A percentile compares a stretch with the other conserved stretches of the same genome.
Conservation (phyloP, 2,797 vertebrate species). For the Cynopterus sphinx region DNA sequence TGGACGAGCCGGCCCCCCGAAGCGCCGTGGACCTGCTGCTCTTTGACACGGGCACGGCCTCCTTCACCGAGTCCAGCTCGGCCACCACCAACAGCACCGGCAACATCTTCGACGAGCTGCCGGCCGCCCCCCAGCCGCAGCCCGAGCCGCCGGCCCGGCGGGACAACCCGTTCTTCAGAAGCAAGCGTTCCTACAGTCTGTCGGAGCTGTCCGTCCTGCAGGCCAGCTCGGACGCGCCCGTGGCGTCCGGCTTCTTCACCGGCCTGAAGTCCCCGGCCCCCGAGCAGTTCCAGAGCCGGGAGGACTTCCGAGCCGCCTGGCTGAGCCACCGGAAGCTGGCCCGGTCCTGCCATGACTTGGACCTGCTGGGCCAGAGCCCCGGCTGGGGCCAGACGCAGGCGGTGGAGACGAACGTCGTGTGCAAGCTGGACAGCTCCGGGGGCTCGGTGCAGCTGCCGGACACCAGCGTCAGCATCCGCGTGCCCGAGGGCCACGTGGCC, state of each 20-base stretch:
- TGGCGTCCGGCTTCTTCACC: slow-evolving; percentile 89
- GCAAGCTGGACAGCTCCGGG: slow-evolving; percentile 93
- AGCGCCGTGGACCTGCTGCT: slow-evolving; percentile 89
- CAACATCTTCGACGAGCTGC: slow-evolving; percentile 85
- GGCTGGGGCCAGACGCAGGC: slow-evolving; percentile 99
- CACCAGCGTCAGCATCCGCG: slow-evolving; percentile 92
- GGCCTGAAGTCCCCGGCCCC: slow-evolving; percentile 95
- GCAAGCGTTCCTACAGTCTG: slow-evolving; percentile 97
- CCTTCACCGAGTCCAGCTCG: slow-evolving; percentile 60
- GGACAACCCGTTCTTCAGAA: slow-evolving; percentile 95
- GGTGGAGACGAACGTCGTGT: slow-evolving; percentile 95
- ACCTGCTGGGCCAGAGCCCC: slow-evolving; percentile 95
- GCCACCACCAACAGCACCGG: slow-evolving; percentile 86
- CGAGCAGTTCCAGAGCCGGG: slow-evolving; percentile 96
- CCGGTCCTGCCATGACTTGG: slow-evolving; percentile 96
- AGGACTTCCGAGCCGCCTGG: slow-evolving; percentile 97
- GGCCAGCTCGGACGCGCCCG: slow-evolving; percentile 88
- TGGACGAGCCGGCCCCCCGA: slow-evolving; percentile 80
- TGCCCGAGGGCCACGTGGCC: slow-evolving; percentile 94
- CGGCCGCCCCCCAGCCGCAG: slow-evolving; percentile 76
- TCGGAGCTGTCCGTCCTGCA: slow-evolving; percentile 96
- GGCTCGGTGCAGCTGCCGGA: slow-evolving; percentile 96
- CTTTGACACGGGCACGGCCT: slow-evolving; percentile 87
- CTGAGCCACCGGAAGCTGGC: slow-evolving; percentile 96
- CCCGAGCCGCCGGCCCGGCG: slow-evolving; percentile 83